Conservation (phyloP, 2,888 invertebrate genomes). For the Tipula helvola region DNA sequence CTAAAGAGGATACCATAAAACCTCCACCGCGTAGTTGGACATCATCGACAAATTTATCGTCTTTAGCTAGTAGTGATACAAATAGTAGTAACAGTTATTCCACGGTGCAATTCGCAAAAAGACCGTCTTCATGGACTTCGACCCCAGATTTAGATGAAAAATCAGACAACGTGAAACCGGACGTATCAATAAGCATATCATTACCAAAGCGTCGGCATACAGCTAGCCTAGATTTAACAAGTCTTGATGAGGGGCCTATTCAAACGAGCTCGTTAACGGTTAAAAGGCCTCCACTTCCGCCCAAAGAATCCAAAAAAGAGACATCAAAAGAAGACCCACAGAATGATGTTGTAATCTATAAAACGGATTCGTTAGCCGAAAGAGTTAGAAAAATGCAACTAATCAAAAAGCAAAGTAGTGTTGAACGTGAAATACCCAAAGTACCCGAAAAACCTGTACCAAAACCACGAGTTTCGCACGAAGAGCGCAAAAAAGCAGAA, state of each 20-base stretch:
- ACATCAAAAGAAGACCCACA: conserved; percentile 27
- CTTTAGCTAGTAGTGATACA: conserved; percentile 18
- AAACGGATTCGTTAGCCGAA: conserved; percentile 55
- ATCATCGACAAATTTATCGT: conserved; percentile 56
- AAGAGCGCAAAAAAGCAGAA: conserved; percentile 14
- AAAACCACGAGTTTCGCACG: conserved; percentile 14
- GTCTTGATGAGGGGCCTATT: not conserved
- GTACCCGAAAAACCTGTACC: not conserved
- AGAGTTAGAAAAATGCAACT: conserved; percentile 54
- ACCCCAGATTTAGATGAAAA: conserved; percentile 63
- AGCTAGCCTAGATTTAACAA: conserved; percentile 37
- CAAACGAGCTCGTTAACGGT: conserved; percentile 30
- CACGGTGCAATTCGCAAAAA: conserved; percentile 24
- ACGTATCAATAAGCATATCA: conserved; percentile 53
- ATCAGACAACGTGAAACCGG: conserved; percentile 43
- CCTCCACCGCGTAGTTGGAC: conserved; percentile 53
- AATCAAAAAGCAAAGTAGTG: conserved; percentile 35
- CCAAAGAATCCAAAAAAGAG: conserved; percentile 18
- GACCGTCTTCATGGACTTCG: conserved; percentile 62
- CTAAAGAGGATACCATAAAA: conserved; percentile 16
- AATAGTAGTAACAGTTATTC: conserved; percentile 17
- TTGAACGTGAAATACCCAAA: conserved; percentile 22
- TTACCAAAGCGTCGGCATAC: conserved; percentile 52
- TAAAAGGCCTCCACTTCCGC: conserved; percentile 41
- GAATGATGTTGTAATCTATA: conserved; percentile 46